Percentiles rank a stretch among this genome's conserved stretches.
Conservation (phyloP, 2,888 invertebrate genomes). For the Deilephila porcellus region DNA sequence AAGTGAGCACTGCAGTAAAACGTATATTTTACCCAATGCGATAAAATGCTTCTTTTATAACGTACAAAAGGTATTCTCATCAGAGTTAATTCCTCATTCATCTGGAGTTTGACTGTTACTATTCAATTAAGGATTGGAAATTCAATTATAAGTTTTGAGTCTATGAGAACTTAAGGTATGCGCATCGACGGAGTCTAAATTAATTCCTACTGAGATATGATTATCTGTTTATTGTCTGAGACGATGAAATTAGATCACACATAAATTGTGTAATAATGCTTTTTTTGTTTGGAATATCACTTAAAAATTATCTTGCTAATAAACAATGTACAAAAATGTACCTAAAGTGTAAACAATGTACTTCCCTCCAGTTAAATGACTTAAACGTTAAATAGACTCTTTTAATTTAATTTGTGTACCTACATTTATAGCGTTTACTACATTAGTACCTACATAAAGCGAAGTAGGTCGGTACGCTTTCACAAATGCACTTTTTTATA, state of each 20-base stretch:
- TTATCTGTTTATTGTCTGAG: slow-evolving; percentile 40
- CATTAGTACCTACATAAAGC: no score
- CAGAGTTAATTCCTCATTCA: slow-evolving; percentile 54
- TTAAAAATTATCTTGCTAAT: no score
- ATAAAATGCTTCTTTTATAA: slow-evolving; percentile 5
- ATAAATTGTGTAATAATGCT: background rate
- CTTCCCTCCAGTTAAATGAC: no score
- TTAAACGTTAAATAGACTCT: no score
- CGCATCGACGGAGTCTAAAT: slow-evolving; percentile 57
- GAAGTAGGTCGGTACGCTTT: no score
- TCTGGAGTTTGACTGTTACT: slow-evolving; percentile 69
- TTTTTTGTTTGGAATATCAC: no score
- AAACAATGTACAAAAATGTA: no score
- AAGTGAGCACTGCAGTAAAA: background rate
- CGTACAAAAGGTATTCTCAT: slow-evolving; percentile 23
- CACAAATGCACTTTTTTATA: no score
- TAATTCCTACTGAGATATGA: slow-evolving; percentile 61
- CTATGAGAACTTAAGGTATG: slow-evolving; percentile 58
- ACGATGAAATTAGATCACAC: background rate
- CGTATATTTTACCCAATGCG: background rate
- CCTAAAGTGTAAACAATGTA: no score
- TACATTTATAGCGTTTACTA: no score
- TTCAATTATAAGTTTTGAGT: slow-evolving; percentile 74
- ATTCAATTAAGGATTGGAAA: slow-evolving; percentile 70
- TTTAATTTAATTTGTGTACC: no score